These are phyloP conservation scores for Oedothorax gibbosus DNA, from an alignment of 1,140 invertebrate genomes.

Conservation along the genomic window DNA sequence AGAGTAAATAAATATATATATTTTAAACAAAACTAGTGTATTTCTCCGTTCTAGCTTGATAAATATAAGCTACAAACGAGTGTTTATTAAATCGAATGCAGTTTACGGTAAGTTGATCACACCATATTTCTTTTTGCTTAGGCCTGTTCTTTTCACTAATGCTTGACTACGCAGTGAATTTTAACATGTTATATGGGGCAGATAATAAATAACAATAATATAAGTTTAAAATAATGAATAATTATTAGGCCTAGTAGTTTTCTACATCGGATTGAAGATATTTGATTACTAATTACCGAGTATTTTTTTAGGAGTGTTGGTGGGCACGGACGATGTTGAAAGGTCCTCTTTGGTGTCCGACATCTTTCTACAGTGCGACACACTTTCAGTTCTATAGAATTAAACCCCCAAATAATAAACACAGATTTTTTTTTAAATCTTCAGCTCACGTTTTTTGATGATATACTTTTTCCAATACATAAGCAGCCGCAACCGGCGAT, in stretches of 20 bases:
- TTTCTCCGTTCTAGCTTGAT: too few species aligned
- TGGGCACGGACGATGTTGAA: conserved; percentile 50
- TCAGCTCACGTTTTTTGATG: conserved; percentile 47
- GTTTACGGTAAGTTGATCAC: too few species aligned
- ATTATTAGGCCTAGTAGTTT: conserved; percentile 55
- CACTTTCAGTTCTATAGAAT: conserved; percentile 34
- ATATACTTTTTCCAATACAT: conserved; percentile 23
- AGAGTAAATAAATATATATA: too few species aligned
- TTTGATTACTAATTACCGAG: conserved; percentile 55
- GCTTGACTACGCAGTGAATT: too few species aligned
- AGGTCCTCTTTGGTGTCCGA: conserved; percentile 59
- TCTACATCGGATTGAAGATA: conserved; percentile 31
- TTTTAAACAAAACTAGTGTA: too few species aligned
- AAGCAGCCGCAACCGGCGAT: conserved; percentile 39
- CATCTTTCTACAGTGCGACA: conserved; percentile 34
- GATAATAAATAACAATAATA: too few species aligned
- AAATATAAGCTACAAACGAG: too few species aligned
- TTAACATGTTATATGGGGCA: too few species aligned
- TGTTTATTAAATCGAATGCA: too few species aligned
- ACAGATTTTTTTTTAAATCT: conserved; percentile 3
- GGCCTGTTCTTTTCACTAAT: too few species aligned
- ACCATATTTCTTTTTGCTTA: too few species aligned
- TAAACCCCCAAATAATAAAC: conserved; percentile 37
- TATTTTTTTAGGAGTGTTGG: conserved; percentile 54
- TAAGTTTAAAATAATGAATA: background rate